phyloP scores from a whole-genome alignment of 2,113 vertebrate genomes.

The Microtus pennsylvanicus region DNA sequence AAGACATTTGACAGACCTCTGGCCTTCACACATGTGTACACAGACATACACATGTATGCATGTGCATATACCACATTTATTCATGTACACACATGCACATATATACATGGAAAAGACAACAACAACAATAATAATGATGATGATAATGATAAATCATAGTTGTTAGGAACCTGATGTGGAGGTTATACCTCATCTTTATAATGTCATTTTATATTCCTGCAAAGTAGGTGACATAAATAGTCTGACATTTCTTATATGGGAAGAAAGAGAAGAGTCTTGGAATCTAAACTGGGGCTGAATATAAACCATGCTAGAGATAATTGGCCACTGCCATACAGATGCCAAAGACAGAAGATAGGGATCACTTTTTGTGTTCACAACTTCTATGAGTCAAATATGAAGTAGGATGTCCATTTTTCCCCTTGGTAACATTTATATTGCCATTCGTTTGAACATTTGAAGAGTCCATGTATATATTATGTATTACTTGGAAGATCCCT shows the following conservation, averaged over 20 bases:
- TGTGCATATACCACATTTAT: not conserved
- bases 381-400: not conserved
- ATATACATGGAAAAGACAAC: not conserved
- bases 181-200: not conserved
- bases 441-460: not conserved
- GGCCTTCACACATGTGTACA: not conserved
- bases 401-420: not conserved
- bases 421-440: slow-evolving; percentile 17
- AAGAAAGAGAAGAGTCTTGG: slow-evolving; percentile 1
- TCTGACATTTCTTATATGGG: slow-evolving; percentile 3
- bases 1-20: not conserved
- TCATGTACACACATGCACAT: not conserved
- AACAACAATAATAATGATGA: not conserved
- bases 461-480: not conserved
- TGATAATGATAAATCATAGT: not conserved
- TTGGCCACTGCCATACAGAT: not conserved
- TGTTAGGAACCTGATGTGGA: not conserved
- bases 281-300: not conserved
- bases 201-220: slow-evolving; percentile 9
- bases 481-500: not conserved
- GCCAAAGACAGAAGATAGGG: not conserved
- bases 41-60: not conserved
- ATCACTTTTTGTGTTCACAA: not conserved
- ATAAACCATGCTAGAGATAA: not conserved
- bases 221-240: not conserved